Conservation (phyloP, 2,113 vertebrate genomes). For the Xiphophorus maculatus region DNA sequence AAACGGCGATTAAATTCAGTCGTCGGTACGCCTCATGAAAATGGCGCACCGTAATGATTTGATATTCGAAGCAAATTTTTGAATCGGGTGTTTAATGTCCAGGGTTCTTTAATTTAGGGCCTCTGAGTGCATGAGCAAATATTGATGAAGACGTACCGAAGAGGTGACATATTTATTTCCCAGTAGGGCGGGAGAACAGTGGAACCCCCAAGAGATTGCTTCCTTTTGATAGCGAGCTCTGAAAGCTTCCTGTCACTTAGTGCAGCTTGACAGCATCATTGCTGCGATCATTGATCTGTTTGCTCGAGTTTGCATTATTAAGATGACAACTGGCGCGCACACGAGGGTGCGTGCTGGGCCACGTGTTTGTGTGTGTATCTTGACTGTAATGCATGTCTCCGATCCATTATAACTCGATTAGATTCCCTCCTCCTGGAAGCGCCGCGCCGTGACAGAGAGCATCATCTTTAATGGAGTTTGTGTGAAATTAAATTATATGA, state of each 20-base stretch:
- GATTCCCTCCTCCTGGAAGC: slow-evolving; percentile 88
- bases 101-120: neutral
- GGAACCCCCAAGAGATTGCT: slow-evolving; percentile 63
- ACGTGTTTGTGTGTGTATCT: slow-evolving; percentile 62
- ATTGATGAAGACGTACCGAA: slow-evolving; percentile 26
- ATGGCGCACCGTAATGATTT: neutral
- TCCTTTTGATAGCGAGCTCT: slow-evolving; percentile 72
- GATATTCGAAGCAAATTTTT: slow-evolving; percentile 3
- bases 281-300: slow-evolving; percentile 81
- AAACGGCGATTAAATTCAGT: neutral
- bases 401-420: slow-evolving; percentile 92
- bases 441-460: slow-evolving; percentile 86
- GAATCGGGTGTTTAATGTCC: slow-evolving; percentile 4
- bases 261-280: slow-evolving; percentile 76
- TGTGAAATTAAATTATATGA: slow-evolving; percentile 91
- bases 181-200: slow-evolving; percentile 27
- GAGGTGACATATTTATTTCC: slow-evolving; percentile 53
- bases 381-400: slow-evolving; percentile 86
- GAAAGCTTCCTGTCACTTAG: slow-evolving; percentile 80
- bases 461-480: slow-evolving; percentile 92
- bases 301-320: slow-evolving; percentile 85
- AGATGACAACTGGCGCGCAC: slow-evolving; percentile 84
- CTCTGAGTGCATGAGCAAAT: slow-evolving; percentile 16
- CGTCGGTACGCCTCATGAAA: neutral
- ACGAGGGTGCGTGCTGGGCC: slow-evolving; percentile 35